Percentiles rank a stretch among this genome's conserved stretches.
phyloP scores from a whole-genome alignment of 2,797 vertebrate genomes.

The Rhynchotus rufescens region DNA sequence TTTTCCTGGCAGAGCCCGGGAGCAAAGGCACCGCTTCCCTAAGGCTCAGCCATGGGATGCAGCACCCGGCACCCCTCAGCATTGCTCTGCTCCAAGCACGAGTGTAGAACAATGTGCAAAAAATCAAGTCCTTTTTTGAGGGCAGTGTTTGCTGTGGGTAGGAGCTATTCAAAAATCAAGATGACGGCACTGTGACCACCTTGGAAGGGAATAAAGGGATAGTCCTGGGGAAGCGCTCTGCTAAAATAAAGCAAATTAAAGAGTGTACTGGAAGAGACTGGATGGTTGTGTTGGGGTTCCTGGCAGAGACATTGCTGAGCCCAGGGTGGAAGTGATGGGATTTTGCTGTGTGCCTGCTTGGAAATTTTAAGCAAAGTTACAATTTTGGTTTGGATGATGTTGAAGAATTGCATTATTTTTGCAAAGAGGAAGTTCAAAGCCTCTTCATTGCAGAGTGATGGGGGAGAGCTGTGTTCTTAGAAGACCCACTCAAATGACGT shows the following conservation, averaged over 20 bases:
- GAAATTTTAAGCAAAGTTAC: slow-evolving; percentile 7
- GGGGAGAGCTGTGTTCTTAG: background rate
- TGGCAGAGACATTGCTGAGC: background rate
- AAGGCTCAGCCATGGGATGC: background rate
- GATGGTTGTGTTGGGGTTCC: background rate
- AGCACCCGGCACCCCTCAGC: background rate
- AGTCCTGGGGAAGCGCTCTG: background rate
- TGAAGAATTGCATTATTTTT: background rate
- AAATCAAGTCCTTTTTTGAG: background rate
- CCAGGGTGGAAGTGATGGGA: background rate
- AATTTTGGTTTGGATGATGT: slow-evolving; percentile 38
- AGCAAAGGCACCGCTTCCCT: background rate
- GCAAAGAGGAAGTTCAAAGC: background rate
- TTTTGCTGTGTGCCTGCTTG: background rate
- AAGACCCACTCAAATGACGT: background rate
- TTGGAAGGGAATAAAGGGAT: background rate
- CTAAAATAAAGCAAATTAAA: background rate
- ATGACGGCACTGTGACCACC: rapidly evolving
- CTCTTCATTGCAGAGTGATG: background rate
- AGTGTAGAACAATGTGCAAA: background rate
- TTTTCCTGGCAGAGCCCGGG: background rate
- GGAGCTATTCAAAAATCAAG: background rate
- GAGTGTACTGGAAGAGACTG: background rate
- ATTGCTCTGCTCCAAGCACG: background rate
- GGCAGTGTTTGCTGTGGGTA: rapidly evolving